A percentile compares a stretch with the other conserved stretches of the same genome.
Conservation (phyloP, 2,797 vertebrate species). For the Neoniphon sammara region DNA sequence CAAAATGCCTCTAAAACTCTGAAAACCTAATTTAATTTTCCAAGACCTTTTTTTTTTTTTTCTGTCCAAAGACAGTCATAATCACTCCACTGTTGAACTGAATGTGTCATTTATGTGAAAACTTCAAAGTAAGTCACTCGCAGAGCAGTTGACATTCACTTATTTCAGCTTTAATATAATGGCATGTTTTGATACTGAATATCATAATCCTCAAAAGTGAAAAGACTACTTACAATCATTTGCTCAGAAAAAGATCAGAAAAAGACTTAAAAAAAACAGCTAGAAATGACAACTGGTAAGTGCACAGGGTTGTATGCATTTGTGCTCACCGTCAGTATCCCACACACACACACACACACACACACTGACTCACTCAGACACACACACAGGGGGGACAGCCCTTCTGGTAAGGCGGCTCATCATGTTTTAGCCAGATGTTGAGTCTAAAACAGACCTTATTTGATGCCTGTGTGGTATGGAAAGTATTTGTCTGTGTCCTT, state of each 20-base stretch:
- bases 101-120: constrained; percentile 74
- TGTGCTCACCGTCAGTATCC: constrained; percentile 1
- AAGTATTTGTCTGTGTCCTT: constrained; percentile 69
- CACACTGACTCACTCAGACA: constrained; percentile 10
- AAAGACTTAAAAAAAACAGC: background rate
- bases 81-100: constrained; percentile 64
- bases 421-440: constrained; percentile 73
- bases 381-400: background rate
- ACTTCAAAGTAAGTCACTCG: constrained; percentile 69
- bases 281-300: background rate
- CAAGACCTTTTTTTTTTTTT: constrained; percentile 55
- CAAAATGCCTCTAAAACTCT: constrained; percentile 60
- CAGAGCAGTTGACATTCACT: constrained; percentile 42
- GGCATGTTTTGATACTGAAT: constrained; percentile 20
- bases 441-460: constrained; percentile 49
- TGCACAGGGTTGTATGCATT: background rate
- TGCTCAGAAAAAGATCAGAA: background rate
- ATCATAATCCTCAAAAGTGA: constrained; percentile 9
- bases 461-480: constrained; percentile 65
- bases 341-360: constrained; percentile 1
- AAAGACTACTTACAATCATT: background rate
- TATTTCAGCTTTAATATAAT: constrained; percentile 38
- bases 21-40: constrained; percentile 80
- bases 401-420: constrained; percentile 51
- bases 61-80: constrained; percentile 67